Evolutionary conservation across 2,797 vertebrate species (phyloP).

Genomic region (Tamandua tetradactyla): DNA sequence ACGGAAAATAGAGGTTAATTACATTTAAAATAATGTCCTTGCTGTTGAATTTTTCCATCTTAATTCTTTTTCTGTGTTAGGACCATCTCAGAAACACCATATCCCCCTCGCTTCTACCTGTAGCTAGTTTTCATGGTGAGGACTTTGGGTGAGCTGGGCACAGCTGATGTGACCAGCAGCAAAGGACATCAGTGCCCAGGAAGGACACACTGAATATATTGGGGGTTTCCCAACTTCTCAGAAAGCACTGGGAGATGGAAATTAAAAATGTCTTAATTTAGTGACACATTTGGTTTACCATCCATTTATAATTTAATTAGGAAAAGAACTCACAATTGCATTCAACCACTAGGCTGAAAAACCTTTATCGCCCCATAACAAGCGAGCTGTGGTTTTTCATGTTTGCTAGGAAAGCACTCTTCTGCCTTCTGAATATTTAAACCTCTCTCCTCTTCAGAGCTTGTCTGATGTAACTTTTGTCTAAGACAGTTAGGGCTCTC

Average conservation of each 20-base stretch:
- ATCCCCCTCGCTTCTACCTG: neutral
- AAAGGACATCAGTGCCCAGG: accelerated
- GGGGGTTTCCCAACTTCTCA: too few species aligned
- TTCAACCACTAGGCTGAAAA: neutral
- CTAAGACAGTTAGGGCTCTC: neutral
- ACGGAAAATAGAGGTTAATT: neutral
- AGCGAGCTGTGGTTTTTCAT: neutral
- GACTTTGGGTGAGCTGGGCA: neutral
- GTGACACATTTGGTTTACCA: neutral
- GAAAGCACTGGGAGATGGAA: neutral
- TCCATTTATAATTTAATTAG: neutral
- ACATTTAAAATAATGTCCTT: neutral
- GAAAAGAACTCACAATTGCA: neutral
- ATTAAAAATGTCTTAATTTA: neutral
- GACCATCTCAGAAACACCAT: neutral
- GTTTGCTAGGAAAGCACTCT: accelerated
- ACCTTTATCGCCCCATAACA: neutral
- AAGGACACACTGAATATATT: accelerated
- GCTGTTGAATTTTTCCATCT: neutral
- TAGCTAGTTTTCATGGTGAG: neutral
- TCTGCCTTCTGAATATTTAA: neutral
- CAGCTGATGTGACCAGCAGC: too few species aligned
- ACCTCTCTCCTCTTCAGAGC: neutral
- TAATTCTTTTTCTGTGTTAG: neutral
- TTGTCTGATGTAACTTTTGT: neutral